phyloP scores from a whole-genome alignment of 2,888 invertebrate genomes.

The Eurytoma adleriae region DNA sequence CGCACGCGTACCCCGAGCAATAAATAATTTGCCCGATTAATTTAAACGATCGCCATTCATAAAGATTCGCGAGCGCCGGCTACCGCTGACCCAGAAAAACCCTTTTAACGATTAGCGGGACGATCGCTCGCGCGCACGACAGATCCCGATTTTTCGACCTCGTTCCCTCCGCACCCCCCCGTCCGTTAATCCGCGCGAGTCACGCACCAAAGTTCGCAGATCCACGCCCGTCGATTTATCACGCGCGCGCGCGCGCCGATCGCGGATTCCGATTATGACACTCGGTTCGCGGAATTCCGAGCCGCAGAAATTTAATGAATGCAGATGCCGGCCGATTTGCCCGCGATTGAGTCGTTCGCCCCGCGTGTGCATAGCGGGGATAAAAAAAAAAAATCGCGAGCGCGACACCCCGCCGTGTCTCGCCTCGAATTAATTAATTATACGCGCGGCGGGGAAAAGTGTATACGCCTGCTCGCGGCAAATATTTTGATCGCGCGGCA shows the following conservation, averaged over 20 bases:
- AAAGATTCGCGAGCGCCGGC: no score
- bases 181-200: constrained; percentile 2
- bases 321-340: constrained; percentile 53
- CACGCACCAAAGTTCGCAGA: neutral
- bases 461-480: neutral
- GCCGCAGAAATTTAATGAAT: constrained; percentile 52
- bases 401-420: constrained; percentile 25
- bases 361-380: no score
- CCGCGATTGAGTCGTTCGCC: constrained; percentile 48
- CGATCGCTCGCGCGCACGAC: no score
- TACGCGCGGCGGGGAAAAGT: neutral
- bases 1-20: no score
- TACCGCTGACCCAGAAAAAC: no score
- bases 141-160: neutral
- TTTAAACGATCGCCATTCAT: no score
- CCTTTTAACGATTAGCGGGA: neutral
- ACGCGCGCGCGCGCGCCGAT: constrained; percentile 26
- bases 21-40: no score
- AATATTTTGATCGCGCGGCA: constrained; percentile 44
- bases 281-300: constrained; percentile 52
- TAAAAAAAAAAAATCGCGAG: no score
- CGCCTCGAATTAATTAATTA: constrained; percentile 50
- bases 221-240: constrained; percentile 38
- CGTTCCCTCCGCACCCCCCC: neutral
- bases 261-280: constrained; percentile 55